Conservation (phyloP, 2,888 invertebrate genomes). For the Caradrina kadenii region DNA sequence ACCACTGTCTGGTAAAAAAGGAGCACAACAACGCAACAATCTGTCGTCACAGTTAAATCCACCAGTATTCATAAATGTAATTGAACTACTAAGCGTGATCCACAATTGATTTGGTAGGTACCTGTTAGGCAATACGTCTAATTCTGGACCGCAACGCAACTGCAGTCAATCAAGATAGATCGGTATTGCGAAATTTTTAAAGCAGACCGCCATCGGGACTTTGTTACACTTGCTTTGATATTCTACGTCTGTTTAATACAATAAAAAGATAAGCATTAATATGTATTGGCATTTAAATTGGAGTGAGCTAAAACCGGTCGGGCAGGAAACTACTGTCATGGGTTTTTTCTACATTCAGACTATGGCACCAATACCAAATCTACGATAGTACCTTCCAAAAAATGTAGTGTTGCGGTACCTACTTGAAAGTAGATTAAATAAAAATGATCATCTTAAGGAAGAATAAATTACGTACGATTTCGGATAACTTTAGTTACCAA, state of each 20-base stretch:
- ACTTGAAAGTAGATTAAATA: no score
- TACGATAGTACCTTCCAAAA: not conserved
- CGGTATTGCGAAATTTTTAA: conserved; percentile 71
- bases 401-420: not conserved
- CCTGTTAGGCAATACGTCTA: conserved; percentile 70
- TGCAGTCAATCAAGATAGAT: conserved; percentile 66
- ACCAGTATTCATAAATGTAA: conserved; percentile 50
- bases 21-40: conserved; percentile 40
- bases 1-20: conserved; percentile 25
- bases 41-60: conserved; percentile 39
- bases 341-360: conserved; percentile 10
- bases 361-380: conserved; percentile 8
- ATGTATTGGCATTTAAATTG: conserved; percentile 44
- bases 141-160: conserved; percentile 63
- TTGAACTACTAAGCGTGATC: conserved; percentile 47
- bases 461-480: no score
- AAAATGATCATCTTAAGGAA: no score
- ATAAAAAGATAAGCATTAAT: conserved; percentile 20
- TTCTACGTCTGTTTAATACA: conserved; percentile 20
- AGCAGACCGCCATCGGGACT: conserved; percentile 47
- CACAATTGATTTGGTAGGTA: conserved; percentile 65
- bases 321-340: conserved; percentile 3
- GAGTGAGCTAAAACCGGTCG: conserved; percentile 23
- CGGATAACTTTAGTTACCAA: no score
- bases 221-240: conserved; percentile 42